Evolutionary conservation across 1,140 invertebrate genomes (phyloP).

Genomic region (Tetramorium parvispinum): DNA sequence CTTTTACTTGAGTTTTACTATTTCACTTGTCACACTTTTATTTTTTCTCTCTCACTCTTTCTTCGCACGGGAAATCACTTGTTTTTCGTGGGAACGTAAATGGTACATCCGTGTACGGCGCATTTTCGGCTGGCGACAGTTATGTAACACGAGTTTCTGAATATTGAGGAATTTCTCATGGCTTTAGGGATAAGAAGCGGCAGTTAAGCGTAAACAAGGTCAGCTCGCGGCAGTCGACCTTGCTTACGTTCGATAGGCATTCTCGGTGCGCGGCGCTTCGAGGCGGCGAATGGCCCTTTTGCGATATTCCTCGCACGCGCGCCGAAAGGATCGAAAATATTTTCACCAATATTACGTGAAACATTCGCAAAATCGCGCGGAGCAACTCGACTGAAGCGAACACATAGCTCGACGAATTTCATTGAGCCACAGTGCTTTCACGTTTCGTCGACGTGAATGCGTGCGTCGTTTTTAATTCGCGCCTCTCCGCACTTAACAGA

Average conservation of each 20-base stretch:
- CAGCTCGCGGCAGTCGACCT: neutral
- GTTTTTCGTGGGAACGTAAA: neutral
- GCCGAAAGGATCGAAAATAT: neutral
- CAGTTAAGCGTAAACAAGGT: constrained; percentile 4
- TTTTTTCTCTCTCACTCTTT: neutral
- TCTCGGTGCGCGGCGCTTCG: neutral
- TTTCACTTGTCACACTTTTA: neutral
- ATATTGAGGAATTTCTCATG: neutral
- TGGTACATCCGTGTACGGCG: neutral
- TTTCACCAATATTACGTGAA: neutral
- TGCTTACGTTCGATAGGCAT: neutral
- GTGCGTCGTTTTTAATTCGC: neutral
- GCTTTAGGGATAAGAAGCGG: neutral
- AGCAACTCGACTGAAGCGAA: neutral
- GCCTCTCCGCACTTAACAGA: neutral
- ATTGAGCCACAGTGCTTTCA: neutral
- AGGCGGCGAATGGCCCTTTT: no score
- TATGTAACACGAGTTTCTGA: neutral
- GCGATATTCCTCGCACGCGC: neutral
- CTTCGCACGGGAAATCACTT: neutral
- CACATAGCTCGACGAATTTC: neutral
- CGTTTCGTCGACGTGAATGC: neutral
- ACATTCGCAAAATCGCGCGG: neutral
- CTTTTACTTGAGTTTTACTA: neutral
- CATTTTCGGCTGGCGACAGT: neutral